phyloP scores from a whole-genome alignment of 2,888 invertebrate genomes.

The Gibbula magus region DNA sequence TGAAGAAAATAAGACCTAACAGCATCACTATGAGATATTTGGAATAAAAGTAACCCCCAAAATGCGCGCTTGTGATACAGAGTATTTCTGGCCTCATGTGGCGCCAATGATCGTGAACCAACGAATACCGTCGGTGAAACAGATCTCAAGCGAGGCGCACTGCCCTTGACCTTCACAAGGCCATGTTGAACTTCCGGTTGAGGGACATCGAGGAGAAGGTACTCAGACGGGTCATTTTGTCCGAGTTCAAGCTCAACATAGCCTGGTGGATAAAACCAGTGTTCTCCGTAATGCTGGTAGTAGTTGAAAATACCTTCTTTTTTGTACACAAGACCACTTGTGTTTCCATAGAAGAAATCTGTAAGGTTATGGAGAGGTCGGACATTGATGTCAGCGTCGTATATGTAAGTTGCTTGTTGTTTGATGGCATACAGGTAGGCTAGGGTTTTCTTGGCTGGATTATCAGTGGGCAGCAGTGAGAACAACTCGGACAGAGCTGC shows the following conservation, averaged over 20 bases:
- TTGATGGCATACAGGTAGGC: conserved; percentile 6
- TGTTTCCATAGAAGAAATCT: not conserved
- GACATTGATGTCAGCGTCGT: conserved; percentile 1
- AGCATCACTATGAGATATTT: not conserved
- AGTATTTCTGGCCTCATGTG: not conserved
- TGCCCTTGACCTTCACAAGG: not conserved
- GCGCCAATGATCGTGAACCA: not conserved
- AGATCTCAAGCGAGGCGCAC: not conserved
- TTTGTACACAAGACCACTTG: not conserved
- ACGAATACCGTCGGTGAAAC: not conserved
- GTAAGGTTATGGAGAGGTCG: not conserved
- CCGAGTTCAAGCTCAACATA: not conserved
- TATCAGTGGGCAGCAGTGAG: not conserved
- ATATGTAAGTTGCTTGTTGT: not conserved
- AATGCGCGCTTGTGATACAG: not conserved
- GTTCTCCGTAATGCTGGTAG: not conserved
- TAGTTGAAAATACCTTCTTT: not conserved
- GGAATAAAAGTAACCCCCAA: not conserved
- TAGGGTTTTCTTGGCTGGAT: not conserved
- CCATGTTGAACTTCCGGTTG: conserved; percentile 18
- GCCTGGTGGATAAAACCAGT: not conserved
- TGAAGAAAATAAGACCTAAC: conserved; percentile 2
- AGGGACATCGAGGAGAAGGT: not conserved
- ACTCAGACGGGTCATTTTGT: not conserved
- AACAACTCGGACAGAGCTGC: not conserved